A percentile compares a stretch with the other conserved stretches of the same genome.
Conservation (phyloP, 2,113 vertebrate species). For the Perca flavescens region DNA sequence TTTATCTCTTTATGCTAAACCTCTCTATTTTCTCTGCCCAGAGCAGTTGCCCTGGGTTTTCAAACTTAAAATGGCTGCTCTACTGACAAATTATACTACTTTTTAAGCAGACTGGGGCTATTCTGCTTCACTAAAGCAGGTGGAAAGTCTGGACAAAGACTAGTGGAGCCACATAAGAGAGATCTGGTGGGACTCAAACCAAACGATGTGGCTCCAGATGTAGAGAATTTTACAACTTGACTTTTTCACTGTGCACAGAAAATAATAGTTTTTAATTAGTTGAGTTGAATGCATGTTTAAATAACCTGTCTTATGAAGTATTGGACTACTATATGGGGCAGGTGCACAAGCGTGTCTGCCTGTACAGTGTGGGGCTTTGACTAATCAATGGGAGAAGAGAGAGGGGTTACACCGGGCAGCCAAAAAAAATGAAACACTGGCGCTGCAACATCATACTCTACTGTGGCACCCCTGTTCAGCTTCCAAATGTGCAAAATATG, state of each 20-base stretch:
- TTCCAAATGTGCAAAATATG: not conserved
- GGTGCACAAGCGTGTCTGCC: not conserved
- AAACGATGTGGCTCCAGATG: not conserved
- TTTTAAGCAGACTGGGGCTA: not conserved
- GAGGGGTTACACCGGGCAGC: not conserved
- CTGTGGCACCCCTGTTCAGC: not conserved
- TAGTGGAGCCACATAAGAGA: not conserved
- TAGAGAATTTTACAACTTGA: not conserved
- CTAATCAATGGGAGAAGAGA: not conserved
- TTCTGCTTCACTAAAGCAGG: not conserved
- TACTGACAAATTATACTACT: conserved; percentile 14
- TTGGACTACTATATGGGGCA: not conserved
- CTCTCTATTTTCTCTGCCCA: conserved; percentile 43
- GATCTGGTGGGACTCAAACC: not conserved
- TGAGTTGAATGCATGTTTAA: not conserved
- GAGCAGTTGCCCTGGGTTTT: conserved; percentile 11
- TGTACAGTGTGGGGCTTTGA: not conserved
- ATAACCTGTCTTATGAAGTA: not conserved
- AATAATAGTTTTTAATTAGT: too few relatives aligned
- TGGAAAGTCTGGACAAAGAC: not conserved
- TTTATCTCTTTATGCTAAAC: not conserved
- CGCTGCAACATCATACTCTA: not conserved
- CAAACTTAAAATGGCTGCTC: conserved; percentile 49
- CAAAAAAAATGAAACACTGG: not conserved
- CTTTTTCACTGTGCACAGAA: not conserved